These are phyloP conservation scores for Amphimallon solstitiale DNA, from an alignment of 2,888 invertebrate genomes.

Conservation along the genomic window DNA sequence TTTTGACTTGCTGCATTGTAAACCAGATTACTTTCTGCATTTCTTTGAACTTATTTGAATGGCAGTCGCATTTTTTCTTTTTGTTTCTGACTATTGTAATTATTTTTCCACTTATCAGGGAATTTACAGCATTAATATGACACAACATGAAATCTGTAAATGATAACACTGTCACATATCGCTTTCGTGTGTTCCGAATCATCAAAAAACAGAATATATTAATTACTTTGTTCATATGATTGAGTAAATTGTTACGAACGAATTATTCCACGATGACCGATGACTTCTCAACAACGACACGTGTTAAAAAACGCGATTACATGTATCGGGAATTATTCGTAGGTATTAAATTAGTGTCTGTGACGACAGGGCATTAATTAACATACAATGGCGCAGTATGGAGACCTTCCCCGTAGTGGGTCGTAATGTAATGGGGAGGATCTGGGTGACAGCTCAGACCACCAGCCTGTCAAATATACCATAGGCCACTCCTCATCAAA, in stretches of 20 bases:
- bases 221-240: background rate
- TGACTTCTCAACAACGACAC: slow-evolving; percentile 21
- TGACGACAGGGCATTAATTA: slow-evolving; percentile 46
- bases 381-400: slow-evolving; percentile 44
- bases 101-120: too few relatives aligned
- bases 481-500: slow-evolving; percentile 44
- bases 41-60: too few relatives aligned
- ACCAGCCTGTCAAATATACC: slow-evolving; percentile 47
- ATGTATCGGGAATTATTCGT: slow-evolving; percentile 39
- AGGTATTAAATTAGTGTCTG: slow-evolving; percentile 45
- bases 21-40: too few relatives aligned
- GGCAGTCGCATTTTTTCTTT: too few relatives aligned
- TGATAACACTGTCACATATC: too few relatives aligned
- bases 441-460: slow-evolving; percentile 47
- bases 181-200: too few relatives aligned
- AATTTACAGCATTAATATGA: too few relatives aligned
- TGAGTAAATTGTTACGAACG: background rate
- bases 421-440: slow-evolving; percentile 46
- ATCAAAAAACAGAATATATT: background rate
- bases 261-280: slow-evolving; percentile 12
- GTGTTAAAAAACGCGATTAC: slow-evolving; percentile 40
- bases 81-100: too few relatives aligned
- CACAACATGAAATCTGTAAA: too few relatives aligned
- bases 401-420: slow-evolving; percentile 44
- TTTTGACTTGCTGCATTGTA: too few relatives aligned